Evolutionary conservation across 2,113 vertebrate genomes (phyloP).

Genomic region (Podarcis raffonei): DNA sequence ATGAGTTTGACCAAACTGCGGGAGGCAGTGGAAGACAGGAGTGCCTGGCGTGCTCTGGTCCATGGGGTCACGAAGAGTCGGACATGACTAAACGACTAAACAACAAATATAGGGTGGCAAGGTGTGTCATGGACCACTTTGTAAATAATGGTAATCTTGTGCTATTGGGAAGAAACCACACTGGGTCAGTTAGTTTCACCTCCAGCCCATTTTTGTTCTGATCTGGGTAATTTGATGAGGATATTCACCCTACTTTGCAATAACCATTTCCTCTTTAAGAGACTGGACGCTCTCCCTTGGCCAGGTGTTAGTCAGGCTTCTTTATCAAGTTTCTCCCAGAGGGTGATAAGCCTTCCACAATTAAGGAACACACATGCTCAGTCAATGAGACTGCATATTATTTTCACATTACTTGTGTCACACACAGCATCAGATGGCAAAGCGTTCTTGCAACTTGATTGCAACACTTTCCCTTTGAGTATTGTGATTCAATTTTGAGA

Average conservation of each 20-base stretch:
- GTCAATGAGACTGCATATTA: neutral
- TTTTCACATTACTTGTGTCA: too few species aligned
- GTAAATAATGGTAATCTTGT: neutral
- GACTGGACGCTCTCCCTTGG: too few species aligned
- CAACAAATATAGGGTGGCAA: too few species aligned
- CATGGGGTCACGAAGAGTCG: too few species aligned
- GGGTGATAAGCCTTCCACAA: too few species aligned
- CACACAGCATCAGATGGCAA: neutral
- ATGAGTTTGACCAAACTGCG: too few species aligned
- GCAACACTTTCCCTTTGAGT: neutral
- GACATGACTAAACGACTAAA: too few species aligned
- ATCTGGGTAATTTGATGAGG: neutral
- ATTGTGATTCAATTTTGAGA: neutral
- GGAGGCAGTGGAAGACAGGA: too few species aligned
- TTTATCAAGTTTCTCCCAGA: neutral
- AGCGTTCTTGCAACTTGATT: neutral
- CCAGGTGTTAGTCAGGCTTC: neutral
- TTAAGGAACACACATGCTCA: too few species aligned
- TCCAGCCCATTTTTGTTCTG: neutral
- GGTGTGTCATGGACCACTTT: too few species aligned
- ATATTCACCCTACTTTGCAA: neutral
- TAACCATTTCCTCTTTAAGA: neutral
- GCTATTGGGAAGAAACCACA: neutral
- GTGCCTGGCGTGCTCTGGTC: too few species aligned
- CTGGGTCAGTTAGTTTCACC: neutral